Evolutionary conservation across 2,797 vertebrate species (phyloP).

Genomic region (Notolepis coatsorum): DNA sequence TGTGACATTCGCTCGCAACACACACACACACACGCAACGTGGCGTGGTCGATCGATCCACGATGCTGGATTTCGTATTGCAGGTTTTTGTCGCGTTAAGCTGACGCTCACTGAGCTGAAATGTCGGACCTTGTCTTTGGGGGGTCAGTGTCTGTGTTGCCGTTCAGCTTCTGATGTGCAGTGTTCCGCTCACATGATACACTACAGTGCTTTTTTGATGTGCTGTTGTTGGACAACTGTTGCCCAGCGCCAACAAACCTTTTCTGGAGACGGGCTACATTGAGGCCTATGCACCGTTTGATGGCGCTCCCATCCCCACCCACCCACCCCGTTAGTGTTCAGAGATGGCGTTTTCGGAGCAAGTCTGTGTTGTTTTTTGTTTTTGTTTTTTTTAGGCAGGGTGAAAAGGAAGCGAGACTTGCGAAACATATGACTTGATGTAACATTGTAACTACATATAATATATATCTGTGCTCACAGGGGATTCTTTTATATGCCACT

Average conservation of each 20-base stretch:
- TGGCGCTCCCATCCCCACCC: slow-evolving; percentile 50
- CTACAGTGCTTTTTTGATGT: slow-evolving; percentile 45
- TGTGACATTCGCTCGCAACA: not conserved
- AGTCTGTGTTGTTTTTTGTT: slow-evolving; percentile 31
- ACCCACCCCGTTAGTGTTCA: slow-evolving; percentile 49
- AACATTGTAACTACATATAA: slow-evolving; percentile 63
- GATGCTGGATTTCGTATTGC: slow-evolving; percentile 9
- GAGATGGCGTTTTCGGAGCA: slow-evolving; percentile 53
- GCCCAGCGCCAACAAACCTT: slow-evolving; percentile 19
- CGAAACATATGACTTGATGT: slow-evolving; percentile 54
- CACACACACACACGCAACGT: too few species aligned
- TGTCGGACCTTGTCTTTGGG: not conserved
- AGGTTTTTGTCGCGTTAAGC: not conserved
- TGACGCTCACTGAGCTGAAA: not conserved
- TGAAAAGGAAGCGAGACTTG: slow-evolving; percentile 31
- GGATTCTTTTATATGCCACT: slow-evolving; percentile 60
- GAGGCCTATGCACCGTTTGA: slow-evolving; percentile 53
- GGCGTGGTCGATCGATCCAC: not conserved
- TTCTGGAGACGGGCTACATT: slow-evolving; percentile 56
- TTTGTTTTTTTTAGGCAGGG: slow-evolving; percentile 28
- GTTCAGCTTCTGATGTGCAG: slow-evolving; percentile 26
- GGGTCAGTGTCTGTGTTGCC: not conserved
- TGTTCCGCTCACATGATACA: slow-evolving; percentile 21
- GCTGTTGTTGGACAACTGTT: slow-evolving; percentile 26
- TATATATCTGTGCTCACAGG: slow-evolving; percentile 65